Conservation (phyloP, 2,888 invertebrate species). For the Loripinus fragilis region DNA sequence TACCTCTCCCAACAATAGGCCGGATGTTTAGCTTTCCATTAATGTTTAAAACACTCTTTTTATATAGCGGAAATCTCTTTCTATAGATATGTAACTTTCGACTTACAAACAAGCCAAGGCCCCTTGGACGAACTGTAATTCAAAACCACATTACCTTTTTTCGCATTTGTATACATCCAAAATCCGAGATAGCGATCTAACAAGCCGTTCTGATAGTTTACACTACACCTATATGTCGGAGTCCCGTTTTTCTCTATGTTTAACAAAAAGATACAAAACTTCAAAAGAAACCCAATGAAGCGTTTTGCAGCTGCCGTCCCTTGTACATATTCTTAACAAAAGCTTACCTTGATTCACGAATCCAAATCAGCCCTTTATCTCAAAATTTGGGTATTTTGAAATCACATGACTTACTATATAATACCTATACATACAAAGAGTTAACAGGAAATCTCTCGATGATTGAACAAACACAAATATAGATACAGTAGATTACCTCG, state of each 20-base stretch:
- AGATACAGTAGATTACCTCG: slow-evolving; percentile 59
- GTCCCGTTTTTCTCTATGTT: not conserved
- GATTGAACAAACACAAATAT: slow-evolving; percentile 63
- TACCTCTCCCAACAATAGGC: slow-evolving; percentile 8
- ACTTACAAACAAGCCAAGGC: slow-evolving; percentile 34
- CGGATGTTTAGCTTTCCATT: slow-evolving; percentile 19
- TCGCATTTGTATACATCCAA: not conserved
- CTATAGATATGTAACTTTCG: slow-evolving; percentile 56
- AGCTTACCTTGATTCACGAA: not conserved
- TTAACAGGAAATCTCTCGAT: slow-evolving; percentile 59
- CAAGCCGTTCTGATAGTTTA: not conserved
- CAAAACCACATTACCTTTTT: slow-evolving; percentile 26
- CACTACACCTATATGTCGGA: not conserved
- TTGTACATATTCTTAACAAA: not conserved
- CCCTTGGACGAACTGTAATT: slow-evolving; percentile 41
- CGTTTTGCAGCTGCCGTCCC: slow-evolving; percentile 10
- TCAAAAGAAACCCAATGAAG: slow-evolving; percentile 8
- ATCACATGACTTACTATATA: slow-evolving; percentile 20
- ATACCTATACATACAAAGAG: slow-evolving; percentile 32
- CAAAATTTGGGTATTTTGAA: slow-evolving; percentile 7
- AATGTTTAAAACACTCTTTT: slow-evolving; percentile 4
- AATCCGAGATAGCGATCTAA: not conserved
- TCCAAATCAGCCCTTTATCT: slow-evolving; percentile 9
- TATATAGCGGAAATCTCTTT: slow-evolving; percentile 25
- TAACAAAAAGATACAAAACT: not conserved